A percentile compares a stretch with the other conserved stretches of the same genome.
Conservation (phyloP, 2,113 vertebrate species). For the Orycteropus afer region DNA sequence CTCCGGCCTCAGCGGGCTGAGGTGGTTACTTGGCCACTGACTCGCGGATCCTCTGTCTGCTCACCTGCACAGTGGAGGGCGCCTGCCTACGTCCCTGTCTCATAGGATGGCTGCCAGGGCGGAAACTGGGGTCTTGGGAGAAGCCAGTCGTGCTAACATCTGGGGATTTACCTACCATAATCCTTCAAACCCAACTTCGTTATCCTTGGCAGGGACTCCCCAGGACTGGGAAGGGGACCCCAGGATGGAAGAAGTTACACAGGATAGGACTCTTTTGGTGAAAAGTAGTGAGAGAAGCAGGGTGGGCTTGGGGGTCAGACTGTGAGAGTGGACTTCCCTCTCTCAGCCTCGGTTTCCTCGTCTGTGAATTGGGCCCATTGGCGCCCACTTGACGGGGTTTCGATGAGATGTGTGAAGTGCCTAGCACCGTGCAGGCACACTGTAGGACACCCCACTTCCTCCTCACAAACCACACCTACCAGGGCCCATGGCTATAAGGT, state of each 20-base stretch:
- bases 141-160: not conserved
- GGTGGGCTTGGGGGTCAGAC: not conserved
- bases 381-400: not conserved
- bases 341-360: not conserved
- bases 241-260: not conserved
- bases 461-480: not conserved
- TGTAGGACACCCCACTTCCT: not conserved
- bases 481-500: not conserved
- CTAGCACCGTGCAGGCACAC: not conserved
- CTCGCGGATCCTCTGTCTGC: not conserved
- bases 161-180: not conserved
- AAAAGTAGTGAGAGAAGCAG: not conserved
- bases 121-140: not conserved
- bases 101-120: not conserved
- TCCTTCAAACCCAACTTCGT: not conserved
- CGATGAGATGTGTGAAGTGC: rapidly evolving
- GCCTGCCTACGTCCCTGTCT: not conserved
- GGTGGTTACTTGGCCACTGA: not conserved
- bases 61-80: slow-evolving; percentile 41
- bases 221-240: not conserved
- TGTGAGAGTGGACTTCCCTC: not conserved
- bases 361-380: not conserved
- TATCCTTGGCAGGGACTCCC: not conserved
- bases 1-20: not conserved
- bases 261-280: not conserved